Evolutionary conservation across 2,113 vertebrate genomes (phyloP).

Genomic region (Hippocampus guttulatus): DNA sequence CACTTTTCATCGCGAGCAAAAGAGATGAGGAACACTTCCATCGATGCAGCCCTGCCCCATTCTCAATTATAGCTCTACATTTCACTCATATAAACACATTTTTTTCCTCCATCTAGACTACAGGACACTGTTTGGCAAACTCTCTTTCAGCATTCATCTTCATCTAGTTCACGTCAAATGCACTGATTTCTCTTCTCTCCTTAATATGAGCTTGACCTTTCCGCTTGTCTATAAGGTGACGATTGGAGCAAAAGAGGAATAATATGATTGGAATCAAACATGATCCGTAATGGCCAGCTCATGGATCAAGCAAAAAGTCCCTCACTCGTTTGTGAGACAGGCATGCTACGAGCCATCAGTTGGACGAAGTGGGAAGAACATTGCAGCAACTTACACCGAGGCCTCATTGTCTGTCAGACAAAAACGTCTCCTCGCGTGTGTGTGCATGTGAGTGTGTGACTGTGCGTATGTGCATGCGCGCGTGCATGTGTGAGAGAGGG

Average conservation of each 20-base stretch:
- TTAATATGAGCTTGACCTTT: conserved; percentile 5
- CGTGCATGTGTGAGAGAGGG: not conserved
- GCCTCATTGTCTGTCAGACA: conserved; percentile 61
- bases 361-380: conserved; percentile 11
- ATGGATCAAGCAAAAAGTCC: conserved; percentile 16
- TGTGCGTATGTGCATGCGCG: too few relatives aligned
- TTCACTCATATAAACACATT: conserved; percentile 50
- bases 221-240: conserved; percentile 3
- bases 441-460: not conserved
- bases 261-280: conserved; percentile 22
- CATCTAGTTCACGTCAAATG: conserved; percentile 12
- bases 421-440: conserved; percentile 1
- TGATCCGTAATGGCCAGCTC: conserved; percentile 21
- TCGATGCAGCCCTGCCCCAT: conserved; percentile 27
- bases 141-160: conserved; percentile 40
- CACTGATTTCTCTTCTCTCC: conserved; percentile 7
- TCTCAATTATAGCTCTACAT: conserved; percentile 50
- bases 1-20: conserved; percentile 54
- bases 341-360: conserved; percentile 22
- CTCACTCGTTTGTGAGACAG: conserved; percentile 26
- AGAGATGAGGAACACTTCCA: conserved; percentile 41
- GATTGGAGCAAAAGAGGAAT: not conserved
- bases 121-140: conserved; percentile 44
- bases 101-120: conserved; percentile 51
- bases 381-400: conserved; percentile 26